Evolutionary conservation across 2,797 vertebrate species (phyloP), one percentile per base, ranked within the genome.

Genomic region (Arnoldichthys spilopterus): DNA sequence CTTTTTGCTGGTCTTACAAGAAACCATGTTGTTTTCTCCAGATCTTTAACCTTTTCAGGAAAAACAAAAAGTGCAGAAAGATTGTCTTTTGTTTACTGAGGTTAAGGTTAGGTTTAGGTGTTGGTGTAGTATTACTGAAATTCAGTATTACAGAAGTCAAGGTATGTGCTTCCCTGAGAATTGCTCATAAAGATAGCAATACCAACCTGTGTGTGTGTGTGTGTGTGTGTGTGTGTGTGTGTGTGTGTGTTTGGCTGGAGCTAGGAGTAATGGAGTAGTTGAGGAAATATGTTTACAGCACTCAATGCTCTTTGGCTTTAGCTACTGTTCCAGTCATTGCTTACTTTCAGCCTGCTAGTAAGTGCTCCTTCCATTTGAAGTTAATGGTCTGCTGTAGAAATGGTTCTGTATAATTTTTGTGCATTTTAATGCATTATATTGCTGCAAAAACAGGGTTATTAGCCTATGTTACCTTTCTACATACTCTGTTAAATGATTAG

Each of bases 271-370:
- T 56, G 47, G 22, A 16, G 56, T 16, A n/a, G n/a, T n/a, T n/a
- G n/a, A n/a, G n/a, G n/a, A 75, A 74, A 59, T 49, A 51, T 0
- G 54, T 63, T 70, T 26, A 40, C 47, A 51, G 64, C 45, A 64
- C 71, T 70, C 72, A 32, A 22, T 7, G 26, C 51, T 75, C 22
- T 47, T 34, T 43, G 32, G 45, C 61, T 54, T 77, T 77, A 77
- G 74, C 24, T 54, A 72, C 61, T n/a, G 61, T 66, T 73, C 70
- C 51, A 59, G 20, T 49, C 59, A 32, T 15, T 70, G 47, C 68
- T 30, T 56, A 54, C 4, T 66, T 79, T 58, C 1, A 34, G 6
- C 47, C 34, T 53, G 28, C 15, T 28, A 70, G 47, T 72, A 32
- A 59, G 37, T 32, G 47, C 45, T 40, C 15, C 12, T 43, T 34